Evolutionary conservation across 1,140 invertebrate species (phyloP).

Genomic region (Zaprionus ornatus): DNA sequence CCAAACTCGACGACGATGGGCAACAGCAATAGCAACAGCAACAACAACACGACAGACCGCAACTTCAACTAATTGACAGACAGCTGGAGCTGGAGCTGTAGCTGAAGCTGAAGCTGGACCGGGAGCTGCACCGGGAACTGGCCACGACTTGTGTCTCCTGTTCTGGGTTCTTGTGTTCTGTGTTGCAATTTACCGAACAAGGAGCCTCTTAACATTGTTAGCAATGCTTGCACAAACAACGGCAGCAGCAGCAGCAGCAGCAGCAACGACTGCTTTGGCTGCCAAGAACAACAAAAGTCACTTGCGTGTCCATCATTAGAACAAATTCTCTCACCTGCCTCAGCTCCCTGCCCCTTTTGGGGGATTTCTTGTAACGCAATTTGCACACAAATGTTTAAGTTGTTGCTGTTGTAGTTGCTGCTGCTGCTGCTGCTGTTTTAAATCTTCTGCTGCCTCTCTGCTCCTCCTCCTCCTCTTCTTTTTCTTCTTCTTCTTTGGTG

Average conservation of each 20-base stretch:
- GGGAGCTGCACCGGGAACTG: neutral
- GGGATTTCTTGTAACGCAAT: slow-evolving; percentile 74
- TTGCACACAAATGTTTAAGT: slow-evolving; percentile 74
- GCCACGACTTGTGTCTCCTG: slow-evolving; percentile 33
- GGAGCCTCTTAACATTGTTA: slow-evolving; percentile 45
- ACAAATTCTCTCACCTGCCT: slow-evolving; percentile 79
- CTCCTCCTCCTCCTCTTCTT: slow-evolving; percentile 46
- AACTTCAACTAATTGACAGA: slow-evolving; percentile 78
- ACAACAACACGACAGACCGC: slow-evolving; percentile 46
- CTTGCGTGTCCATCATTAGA: slow-evolving; percentile 81
- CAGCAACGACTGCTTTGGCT: slow-evolving; percentile 4
- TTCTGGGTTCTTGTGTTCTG: slow-evolving; percentile 13
- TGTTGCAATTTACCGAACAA: slow-evolving; percentile 64
- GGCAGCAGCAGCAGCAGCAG: slow-evolving; percentile 18
- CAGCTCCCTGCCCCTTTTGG: neutral
- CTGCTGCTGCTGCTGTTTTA: neutral
- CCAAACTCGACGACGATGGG: slow-evolving; percentile 10
- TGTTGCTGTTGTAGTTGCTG: neutral
- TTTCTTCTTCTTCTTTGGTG: slow-evolving; percentile 72
- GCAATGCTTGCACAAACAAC: slow-evolving; percentile 40
- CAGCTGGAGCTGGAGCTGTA: slow-evolving; percentile 45
- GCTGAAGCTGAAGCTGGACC: neutral
- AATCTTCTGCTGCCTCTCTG: slow-evolving; percentile 1
- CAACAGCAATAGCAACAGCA: slow-evolving; percentile 31
- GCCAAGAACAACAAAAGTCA: slow-evolving; percentile 27